Percentiles rank a stretch among this genome's conserved stretches.
Conservation (phyloP, 2,113 vertebrate species). For the Cheirogaleus medius region DNA sequence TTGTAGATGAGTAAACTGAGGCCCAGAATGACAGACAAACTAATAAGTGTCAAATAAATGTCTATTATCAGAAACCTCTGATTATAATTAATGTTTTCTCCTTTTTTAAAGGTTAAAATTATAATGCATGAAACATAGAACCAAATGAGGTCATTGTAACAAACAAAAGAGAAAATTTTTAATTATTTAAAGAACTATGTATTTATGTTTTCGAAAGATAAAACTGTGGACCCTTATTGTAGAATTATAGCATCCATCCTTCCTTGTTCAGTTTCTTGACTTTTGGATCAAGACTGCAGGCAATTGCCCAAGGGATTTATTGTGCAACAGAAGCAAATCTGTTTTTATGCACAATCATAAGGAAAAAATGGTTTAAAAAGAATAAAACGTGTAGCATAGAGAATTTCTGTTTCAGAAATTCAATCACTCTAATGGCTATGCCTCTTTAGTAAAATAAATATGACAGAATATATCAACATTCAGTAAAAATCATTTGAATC, state of each 20-base stretch:
- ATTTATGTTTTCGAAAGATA: not conserved
- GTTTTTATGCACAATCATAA: not conserved
- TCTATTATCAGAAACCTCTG: not conserved
- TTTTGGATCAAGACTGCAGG: not conserved
- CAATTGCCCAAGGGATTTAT: not conserved
- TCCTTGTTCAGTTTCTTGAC: not conserved
- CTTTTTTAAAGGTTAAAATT: not conserved
- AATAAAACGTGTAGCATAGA: not conserved
- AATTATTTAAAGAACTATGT: not conserved
- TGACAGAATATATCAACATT: not conserved
- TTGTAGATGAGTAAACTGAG: not conserved
- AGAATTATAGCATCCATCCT: not conserved
- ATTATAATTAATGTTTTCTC: not conserved
- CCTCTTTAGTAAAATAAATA: constrained; percentile 21
- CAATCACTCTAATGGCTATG: not conserved
- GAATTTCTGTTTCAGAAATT: constrained; percentile 7
- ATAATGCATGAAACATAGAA: not conserved
- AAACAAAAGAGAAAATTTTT: not conserved
- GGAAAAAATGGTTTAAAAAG: not conserved
- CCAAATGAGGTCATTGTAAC: not conserved
- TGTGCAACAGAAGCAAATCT: not conserved
- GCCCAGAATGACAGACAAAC: rapidly evolving
- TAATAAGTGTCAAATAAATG: not conserved
- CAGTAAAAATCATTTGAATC: constrained; percentile 25
- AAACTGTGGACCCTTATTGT: not conserved